Percentiles rank a stretch among this genome's conserved stretches.
Evolutionary conservation across 2,888 invertebrate genomes (phyloP).

Genomic region (Xestia ashworthii): DNA sequence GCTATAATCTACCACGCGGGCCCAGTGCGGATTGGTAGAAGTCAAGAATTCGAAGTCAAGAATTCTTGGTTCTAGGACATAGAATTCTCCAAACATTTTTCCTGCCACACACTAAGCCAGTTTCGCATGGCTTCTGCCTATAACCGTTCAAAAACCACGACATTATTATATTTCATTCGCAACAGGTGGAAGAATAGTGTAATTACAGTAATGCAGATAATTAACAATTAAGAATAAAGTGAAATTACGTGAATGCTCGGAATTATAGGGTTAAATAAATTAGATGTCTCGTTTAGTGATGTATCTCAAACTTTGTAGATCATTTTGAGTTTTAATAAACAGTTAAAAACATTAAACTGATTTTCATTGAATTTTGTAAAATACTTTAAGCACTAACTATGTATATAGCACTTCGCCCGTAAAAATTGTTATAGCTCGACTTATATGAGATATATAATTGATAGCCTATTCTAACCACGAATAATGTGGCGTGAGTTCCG

Average conservation of each 20-base stretch:
- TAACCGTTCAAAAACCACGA: slow-evolving; percentile 29
- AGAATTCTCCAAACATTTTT: slow-evolving; percentile 1
- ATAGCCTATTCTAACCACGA: no score
- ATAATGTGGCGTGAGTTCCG: no score
- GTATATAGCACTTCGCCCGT: no score
- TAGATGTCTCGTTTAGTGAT: slow-evolving; percentile 4
- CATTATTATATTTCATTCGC: slow-evolving; percentile 52
- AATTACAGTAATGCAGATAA: slow-evolving; percentile 57
- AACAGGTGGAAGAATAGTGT: slow-evolving; percentile 48
- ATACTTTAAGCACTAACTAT: no score
- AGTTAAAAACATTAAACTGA: neutral
- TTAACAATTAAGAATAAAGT: slow-evolving; percentile 61
- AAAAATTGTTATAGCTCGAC: no score
- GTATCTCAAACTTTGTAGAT: slow-evolving; percentile 51
- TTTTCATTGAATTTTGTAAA: neutral
- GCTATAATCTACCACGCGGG: no score
- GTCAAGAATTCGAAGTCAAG: no score
- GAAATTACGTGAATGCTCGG: slow-evolving; percentile 38
- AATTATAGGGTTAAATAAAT: slow-evolving; percentile 37
- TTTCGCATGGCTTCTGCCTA: slow-evolving; percentile 35
- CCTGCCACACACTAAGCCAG: neutral
- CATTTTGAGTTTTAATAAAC: neutral
- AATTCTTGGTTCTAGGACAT: no score
- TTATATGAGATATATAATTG: no score
- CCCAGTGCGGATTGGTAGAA: no score